Evolutionary conservation across 2,888 invertebrate species (phyloP), one percentile per base, ranked within the genome.

Genomic region (Cyclophora punctaria): DNA sequence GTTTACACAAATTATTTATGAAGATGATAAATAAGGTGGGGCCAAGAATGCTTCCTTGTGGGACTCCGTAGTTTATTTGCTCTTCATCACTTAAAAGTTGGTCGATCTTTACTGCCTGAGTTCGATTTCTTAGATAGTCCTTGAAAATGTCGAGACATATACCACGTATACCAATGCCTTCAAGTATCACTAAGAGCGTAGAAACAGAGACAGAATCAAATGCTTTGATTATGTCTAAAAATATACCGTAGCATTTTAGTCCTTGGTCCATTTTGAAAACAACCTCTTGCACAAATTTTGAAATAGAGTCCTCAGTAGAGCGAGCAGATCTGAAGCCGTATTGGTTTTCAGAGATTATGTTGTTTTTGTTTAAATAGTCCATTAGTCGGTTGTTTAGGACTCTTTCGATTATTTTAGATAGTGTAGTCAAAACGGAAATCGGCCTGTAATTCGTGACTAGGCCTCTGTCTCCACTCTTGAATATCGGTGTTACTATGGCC

Each of bases 31-130:
- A 41, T 3, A 48, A 33, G 3, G 47, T 48, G 33, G 49, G 51
- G 2, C 48, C 53, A 5, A 50, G n/a, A 1, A 50, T 47, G 43
- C 51, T 54, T 3, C 53, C 53, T 34, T 54, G 51, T 3, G 47
- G 51, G 0, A 51, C 51, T 5, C 50, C 49, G 6, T 37, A 51
- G 3, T n/a, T 6, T 3, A 48, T 34, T 6, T n/a, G n/a, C 7
- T 41, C 40, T 7, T 51, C 51, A 4, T 41, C 37, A 46, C 48
- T 51, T 2, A 46, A 6, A 2, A 40, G 6, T 6, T 43, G 5
- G 3, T 41, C 47, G 6, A 53, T 42, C 35, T 48, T 46, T 1
- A 53, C 50, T 6, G 3, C 20, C 41, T 50, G 53, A 4, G 5
- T 46, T 6, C 50, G 45, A 34, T 46, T 35, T 3, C 41, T 48